Conservation (phyloP, 2,888 invertebrate species). For the Crepidodera aurea region DNA sequence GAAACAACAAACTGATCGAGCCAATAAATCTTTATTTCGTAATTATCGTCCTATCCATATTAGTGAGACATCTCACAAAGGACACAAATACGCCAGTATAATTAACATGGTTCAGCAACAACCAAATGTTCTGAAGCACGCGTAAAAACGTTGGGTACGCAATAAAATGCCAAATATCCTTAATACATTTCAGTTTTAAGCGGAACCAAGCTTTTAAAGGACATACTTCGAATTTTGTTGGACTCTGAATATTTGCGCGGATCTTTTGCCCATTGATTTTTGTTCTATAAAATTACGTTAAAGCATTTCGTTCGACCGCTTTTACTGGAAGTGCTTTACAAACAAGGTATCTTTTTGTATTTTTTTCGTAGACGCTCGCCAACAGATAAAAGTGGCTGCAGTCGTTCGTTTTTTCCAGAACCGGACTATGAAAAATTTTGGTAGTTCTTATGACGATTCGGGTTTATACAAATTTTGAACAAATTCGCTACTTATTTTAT, state of each 20-base stretch:
- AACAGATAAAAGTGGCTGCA: constrained; percentile 33
- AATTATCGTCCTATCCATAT: constrained; percentile 21
- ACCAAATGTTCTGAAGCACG: constrained; percentile 41
- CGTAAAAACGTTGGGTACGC: constrained; percentile 47
- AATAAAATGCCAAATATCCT: constrained; percentile 53
- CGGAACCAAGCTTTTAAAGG: constrained; percentile 44
- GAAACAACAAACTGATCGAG: too few species aligned
- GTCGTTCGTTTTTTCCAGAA: not conserved
- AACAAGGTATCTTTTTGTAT: constrained; percentile 47
- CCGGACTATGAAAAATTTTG: not conserved
- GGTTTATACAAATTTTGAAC: too few species aligned
- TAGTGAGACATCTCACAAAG: constrained; percentile 27
- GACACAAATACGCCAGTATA: constrained; percentile 31
- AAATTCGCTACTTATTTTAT: too few species aligned
- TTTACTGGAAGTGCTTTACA: constrained; percentile 50
- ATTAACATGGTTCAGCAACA: constrained; percentile 44
- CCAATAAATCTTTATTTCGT: constrained; percentile 18
- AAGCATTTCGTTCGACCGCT: constrained; percentile 49
- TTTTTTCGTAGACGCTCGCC: constrained; percentile 40
- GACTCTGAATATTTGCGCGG: constrained; percentile 48
- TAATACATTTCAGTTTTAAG: constrained; percentile 52
- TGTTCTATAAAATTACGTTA: constrained; percentile 53
- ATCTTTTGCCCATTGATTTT: constrained; percentile 52
- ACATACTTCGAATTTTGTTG: constrained; percentile 48
- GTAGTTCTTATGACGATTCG: too few species aligned